Conservation (phyloP, 2,888 invertebrate genomes). For the Candidula unifasciata region DNA sequence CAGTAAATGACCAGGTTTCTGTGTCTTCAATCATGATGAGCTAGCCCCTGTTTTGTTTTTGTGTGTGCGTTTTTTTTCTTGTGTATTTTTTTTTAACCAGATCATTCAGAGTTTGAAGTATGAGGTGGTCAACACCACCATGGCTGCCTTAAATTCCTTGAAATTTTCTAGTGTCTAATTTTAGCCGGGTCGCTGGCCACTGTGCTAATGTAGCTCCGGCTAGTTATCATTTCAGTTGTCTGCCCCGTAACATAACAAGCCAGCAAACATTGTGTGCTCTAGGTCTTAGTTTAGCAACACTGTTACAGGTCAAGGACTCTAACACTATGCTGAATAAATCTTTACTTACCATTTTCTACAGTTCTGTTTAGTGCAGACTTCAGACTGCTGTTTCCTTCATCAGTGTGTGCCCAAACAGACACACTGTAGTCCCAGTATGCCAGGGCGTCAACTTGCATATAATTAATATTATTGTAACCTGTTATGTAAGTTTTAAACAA, state of each 20-base stretch:
- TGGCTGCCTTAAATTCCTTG: no score
- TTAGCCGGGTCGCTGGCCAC: no score
- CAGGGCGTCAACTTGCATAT: background rate
- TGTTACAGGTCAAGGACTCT: background rate
- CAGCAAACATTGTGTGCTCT: background rate
- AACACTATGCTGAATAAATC: background rate
- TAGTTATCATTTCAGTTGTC: background rate
- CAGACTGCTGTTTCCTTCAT: background rate
- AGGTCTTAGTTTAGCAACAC: background rate
- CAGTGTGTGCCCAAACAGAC: background rate
- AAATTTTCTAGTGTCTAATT: no score
- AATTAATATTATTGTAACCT: background rate
- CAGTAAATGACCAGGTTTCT: no score
- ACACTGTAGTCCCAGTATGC: constrained; percentile 6
- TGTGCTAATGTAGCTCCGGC: no score
- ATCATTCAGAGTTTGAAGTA: no score
- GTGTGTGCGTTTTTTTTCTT: no score
- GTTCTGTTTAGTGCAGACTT: background rate
- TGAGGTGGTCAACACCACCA: no score
- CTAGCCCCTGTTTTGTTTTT: no score
- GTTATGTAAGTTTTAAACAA: background rate
- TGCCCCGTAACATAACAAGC: background rate
- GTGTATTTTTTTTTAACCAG: no score
- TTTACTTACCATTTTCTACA: background rate
- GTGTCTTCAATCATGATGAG: no score